phyloP scores from a whole-genome alignment of 1,140 invertebrate species.

The Drosophila parvula region DNA sequence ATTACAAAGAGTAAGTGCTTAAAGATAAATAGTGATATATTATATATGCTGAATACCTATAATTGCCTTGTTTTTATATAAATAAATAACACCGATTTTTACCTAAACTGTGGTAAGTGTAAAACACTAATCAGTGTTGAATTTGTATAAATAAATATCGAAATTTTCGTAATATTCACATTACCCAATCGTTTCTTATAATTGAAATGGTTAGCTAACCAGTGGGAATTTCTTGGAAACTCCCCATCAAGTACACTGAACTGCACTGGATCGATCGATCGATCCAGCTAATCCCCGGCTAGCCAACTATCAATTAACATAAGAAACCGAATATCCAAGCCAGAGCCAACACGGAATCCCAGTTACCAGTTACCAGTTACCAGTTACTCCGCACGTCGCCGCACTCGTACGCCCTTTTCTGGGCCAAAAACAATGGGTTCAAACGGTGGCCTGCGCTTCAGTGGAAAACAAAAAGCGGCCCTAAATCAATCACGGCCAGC shows the following conservation, averaged over 20 bases:
- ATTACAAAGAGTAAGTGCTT: too few relatives aligned
- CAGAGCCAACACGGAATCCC: not conserved
- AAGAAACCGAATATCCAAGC: not conserved
- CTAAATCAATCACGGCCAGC: constrained; percentile 75
- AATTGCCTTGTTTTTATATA: too few relatives aligned
- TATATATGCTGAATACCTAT: too few relatives aligned
- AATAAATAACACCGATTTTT: too few relatives aligned
- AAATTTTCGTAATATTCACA: too few relatives aligned
- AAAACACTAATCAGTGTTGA: not conserved
- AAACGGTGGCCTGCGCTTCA: constrained; percentile 77
- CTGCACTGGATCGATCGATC: constrained; percentile 33
- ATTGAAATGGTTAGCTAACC: constrained; percentile 1
- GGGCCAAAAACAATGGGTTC: constrained; percentile 79
- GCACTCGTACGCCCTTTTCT: constrained; percentile 61
- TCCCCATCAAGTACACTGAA: constrained; percentile 20
- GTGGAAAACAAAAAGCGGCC: constrained; percentile 78
- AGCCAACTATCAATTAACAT: constrained; percentile 61
- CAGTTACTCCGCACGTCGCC: constrained; percentile 26
- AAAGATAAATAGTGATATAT: too few relatives aligned
- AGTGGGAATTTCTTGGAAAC: constrained; percentile 25
- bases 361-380: constrained; percentile 1
- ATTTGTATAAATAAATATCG: not conserved
- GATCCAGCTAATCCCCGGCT: constrained; percentile 36
- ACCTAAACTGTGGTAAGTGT: too few relatives aligned
- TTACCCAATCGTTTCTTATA: not conserved